Evolutionary conservation across 2,888 invertebrate genomes (phyloP).

Genomic region (Heliconius hortense): DNA sequence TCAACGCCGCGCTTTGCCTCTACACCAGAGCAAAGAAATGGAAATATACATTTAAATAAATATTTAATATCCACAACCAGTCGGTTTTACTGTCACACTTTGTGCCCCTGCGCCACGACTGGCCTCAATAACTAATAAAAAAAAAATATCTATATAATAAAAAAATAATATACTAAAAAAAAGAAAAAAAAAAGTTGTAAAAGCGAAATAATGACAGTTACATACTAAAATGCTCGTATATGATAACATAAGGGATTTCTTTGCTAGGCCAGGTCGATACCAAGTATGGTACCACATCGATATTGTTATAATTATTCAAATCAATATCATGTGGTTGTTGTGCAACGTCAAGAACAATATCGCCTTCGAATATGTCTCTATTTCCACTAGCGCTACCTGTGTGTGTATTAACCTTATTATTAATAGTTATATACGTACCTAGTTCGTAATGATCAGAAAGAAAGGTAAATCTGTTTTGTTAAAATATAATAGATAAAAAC

Average conservation of each 20-base stretch:
- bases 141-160: too few relatives aligned
- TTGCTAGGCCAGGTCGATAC: conserved; percentile 7
- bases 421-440: not conserved
- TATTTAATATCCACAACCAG: too few relatives aligned
- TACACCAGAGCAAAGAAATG: too few relatives aligned
- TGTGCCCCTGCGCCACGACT: too few relatives aligned
- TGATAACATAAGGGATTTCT: conserved; percentile 6
- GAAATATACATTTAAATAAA: too few relatives aligned
- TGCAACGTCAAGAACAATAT: not conserved
- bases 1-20: too few relatives aligned
- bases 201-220: not conserved
- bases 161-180: too few relatives aligned
- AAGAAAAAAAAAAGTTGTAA: too few relatives aligned
- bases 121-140: too few relatives aligned
- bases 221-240: not conserved
- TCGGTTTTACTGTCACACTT: too few relatives aligned
- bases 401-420: not conserved
- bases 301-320: not conserved
- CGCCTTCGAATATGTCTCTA: not conserved
- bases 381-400: not conserved
- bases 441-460: not conserved
- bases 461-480: too few relatives aligned
- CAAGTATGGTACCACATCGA: not conserved
- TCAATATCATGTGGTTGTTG: not conserved
- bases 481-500: too few relatives aligned